Base-by-base conservation (phyloP, 2,888 invertebrate genomes). In the Cheilosia grossa region DNA sequence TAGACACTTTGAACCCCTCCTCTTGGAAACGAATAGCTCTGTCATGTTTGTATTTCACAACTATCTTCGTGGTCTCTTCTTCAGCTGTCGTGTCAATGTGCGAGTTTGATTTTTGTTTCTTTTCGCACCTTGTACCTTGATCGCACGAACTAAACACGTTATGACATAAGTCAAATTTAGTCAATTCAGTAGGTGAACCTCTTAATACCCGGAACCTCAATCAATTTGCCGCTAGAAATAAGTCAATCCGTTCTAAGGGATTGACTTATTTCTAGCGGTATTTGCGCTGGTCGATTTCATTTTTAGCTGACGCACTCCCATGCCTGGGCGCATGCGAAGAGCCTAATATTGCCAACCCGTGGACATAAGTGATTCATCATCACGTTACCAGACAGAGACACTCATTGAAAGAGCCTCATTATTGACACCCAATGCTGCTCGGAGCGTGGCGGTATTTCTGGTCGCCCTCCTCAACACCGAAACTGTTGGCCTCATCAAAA, bases 1-100 rank as follows among this genome's bases (percentile, higher is more conserved):
- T 27, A 27, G 6, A 6, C 27, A 27, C 44, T 44, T 17, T 17
- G 17, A n/a, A 17, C 4, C 13, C 37, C 37, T 37, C 7, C 44
- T 17, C 17, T 44, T 44, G 44, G 44, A 4, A n/a, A 44, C 1
- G 17, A 44, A 44, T 7, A 5, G 6, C 44, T 6, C 17, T 17
- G 44, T 17, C 44, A 44, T 44, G 44, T 5, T 44, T 44, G 17
- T 7, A 47, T 47, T 47, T 47, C n/a, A 47, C 44, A 47, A 47
- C 17, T 17, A 9, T 19, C 17, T 47, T n/a, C 44, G 17, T 47
- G 44, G 44, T 47, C 44, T 17, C 44, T 47, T 47, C 44, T 17
- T 47, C 17, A 9, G 17, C 7, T 17, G 44, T 7, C 2, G 4
- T 13, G 44, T 47, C 44, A 17, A 17, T 7, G n/a, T 44, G 17